phyloP scores from a whole-genome alignment of 2,113 vertebrate genomes.

The Bambusicola thoracicus region DNA sequence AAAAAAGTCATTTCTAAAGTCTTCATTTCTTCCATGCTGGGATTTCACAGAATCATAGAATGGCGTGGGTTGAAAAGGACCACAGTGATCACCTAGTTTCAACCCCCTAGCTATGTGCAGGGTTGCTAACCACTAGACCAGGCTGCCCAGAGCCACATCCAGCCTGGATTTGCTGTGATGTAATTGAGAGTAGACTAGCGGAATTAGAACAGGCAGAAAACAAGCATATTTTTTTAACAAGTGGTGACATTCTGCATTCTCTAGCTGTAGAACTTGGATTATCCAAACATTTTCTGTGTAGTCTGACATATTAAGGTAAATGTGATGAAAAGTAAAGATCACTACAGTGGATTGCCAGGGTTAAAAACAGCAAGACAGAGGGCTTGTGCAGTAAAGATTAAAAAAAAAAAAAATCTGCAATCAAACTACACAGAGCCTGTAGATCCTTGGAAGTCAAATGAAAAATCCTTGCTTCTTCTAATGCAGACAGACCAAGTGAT shows the following conservation, averaged over 20 bases:
- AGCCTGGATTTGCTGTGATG: neutral
- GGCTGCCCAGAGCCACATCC: too few species aligned
- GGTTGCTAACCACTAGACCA: too few species aligned
- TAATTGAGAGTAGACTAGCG: neutral
- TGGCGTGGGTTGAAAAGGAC: too few species aligned
- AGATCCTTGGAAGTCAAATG: conserved; percentile 10
- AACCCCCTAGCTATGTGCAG: too few species aligned
- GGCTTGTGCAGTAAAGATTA: conserved; percentile 23
- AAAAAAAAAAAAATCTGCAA: conserved; percentile 10
- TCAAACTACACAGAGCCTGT: neutral
- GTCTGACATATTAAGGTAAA: conserved; percentile 13
- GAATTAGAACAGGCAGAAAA: conserved; percentile 16
- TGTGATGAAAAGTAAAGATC: neutral
- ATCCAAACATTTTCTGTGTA: conserved; percentile 36
- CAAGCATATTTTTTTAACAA: conserved; percentile 24
- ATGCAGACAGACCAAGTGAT: neutral
- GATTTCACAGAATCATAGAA: too few species aligned
- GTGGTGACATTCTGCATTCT: neutral
- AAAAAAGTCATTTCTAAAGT: conserved; percentile 1
- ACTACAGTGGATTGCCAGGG: neutral
- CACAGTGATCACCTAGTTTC: too few species aligned
- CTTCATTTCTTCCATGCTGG: neutral
- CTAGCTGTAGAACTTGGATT: conserved; percentile 2
- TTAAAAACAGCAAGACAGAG: conserved; percentile 44
- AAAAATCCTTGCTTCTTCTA: conserved; percentile 14